Base-by-base conservation (phyloP, 2,888 invertebrate genomes). In the Brachypalpus laphriformis region DNA sequence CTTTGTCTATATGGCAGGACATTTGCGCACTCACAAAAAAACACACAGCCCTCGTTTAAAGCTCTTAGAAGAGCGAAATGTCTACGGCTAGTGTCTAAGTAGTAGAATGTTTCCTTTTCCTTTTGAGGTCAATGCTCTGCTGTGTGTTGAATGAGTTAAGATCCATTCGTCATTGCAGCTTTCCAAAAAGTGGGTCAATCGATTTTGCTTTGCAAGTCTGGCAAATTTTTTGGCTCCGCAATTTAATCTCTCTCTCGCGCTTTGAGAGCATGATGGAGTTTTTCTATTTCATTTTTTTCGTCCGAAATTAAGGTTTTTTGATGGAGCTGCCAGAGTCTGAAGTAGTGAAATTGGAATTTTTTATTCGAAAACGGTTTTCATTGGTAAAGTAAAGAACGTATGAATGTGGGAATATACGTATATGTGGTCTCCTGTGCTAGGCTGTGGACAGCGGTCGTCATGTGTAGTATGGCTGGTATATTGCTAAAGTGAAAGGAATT, bases 101-200 rank as follows among this genome's bases (percentile, higher is more conserved):
- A 66, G 22, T 7, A 8, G 34, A 5, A 25, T 14, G 31, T 57
- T 54, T 59, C 25, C 18, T n/a, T 37, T 14, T 8, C 7, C 1
- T 70, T 68, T 51, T 54, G 61, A 70, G 74, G 83, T 83, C 72
- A 83, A 78, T 49, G 82, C 34, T 40, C 25, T 25, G n/a, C 82
- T 47, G 34, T 68, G 45, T 28, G 54, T 40, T 31, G 42, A 59
- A 54, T 51, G 59, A 59, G 57, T 42, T 28, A 31, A 37, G 42
- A 68, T 56, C 25, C 54, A 66, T 83, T 70, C 65, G 70, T 75
- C 80, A 80, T 74, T 80, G 57, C 70, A 75, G 74, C n/a, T 57
- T 74, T 74, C 51, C 40, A 47, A 18, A 54, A 83, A 83, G 34
- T 83, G 51, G 80, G 83, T 83, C 83, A 75, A 83, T 83, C 83